Evolutionary conservation across 2,888 invertebrate species (phyloP).

Genomic region (Stenolophus ochropezus): DNA sequence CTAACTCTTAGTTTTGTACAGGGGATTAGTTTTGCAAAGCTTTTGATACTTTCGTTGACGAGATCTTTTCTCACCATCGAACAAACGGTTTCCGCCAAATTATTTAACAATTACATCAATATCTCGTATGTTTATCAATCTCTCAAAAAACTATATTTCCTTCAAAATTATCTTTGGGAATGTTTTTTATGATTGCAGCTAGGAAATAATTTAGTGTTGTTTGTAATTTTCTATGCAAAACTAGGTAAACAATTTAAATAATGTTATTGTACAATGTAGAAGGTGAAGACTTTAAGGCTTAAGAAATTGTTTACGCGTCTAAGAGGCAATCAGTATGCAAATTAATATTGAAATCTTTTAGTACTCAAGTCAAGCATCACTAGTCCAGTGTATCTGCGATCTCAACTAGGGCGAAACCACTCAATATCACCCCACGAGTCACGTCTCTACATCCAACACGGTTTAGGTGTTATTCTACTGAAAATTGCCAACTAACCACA

Average conservation of each 20-base stretch:
- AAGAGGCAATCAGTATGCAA: constrained; percentile 65
- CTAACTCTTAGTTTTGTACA: constrained; percentile 33
- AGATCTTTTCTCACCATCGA: background rate
- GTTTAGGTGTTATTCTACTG: background rate
- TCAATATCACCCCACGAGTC: background rate
- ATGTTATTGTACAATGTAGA: background rate
- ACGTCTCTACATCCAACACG: background rate
- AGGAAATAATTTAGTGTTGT: too few species aligned
- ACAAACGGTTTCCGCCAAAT: background rate
- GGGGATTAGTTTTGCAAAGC: constrained; percentile 33
- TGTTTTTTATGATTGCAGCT: too few species aligned
- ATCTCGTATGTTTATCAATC: too few species aligned
- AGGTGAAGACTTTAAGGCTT: background rate
- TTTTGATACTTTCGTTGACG: constrained; percentile 30
- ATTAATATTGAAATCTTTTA: constrained; percentile 62
- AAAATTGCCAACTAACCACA: background rate
- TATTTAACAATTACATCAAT: background rate
- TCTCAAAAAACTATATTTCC: too few species aligned
- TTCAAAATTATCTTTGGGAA: too few species aligned
- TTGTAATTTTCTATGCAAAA: background rate
- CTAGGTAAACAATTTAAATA: background rate
- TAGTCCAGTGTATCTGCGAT: background rate
- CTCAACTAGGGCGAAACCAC: background rate
- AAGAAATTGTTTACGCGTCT: constrained; percentile 56
- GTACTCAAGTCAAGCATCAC: constrained; percentile 19